Evolutionary conservation across 2,113 vertebrate species (phyloP).

Genomic region (Poeciliopsis turrubarensis): DNA sequence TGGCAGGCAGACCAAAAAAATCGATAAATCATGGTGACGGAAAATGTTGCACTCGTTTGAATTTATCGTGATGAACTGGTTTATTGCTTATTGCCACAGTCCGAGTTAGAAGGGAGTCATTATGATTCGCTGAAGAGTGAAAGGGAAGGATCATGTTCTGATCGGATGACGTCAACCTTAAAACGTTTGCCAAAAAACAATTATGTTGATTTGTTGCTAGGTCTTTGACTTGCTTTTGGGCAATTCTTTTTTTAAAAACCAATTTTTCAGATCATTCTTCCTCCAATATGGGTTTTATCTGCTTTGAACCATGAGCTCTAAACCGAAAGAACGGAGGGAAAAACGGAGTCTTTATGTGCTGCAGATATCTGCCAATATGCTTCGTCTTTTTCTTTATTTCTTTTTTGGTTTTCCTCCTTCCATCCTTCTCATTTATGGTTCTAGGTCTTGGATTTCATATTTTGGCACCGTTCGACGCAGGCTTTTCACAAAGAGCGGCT

Average conservation of each 20-base stretch:
- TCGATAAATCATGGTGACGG: no score
- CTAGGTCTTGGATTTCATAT: constrained; percentile 12
- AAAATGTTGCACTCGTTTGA: no score
- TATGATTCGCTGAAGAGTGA: background rate
- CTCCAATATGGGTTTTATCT: constrained; percentile 5
- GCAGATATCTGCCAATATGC: background rate
- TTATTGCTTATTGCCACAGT: no score
- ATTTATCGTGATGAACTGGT: no score
- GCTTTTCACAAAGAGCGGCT: constrained; percentile 59
- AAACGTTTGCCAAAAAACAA: constrained; percentile 49
- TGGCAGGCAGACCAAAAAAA: no score
- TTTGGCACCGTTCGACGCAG: constrained; percentile 14
- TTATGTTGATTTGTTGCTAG: constrained; percentile 46
- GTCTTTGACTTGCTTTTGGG: constrained; percentile 1
- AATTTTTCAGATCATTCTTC: background rate
- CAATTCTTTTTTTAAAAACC: no score
- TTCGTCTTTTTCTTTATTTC: background rate
- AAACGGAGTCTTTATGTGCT: background rate
- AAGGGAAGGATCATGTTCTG: constrained; percentile 20
- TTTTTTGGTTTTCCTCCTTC: background rate
- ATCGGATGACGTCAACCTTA: constrained; percentile 38
- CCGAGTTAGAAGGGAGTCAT: background rate
- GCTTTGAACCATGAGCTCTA: background rate
- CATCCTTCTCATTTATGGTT: background rate
- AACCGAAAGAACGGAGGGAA: background rate